Base-by-base conservation (phyloP, 64 coral and sea anemone species). In the Astreopora myriophthalma region DNA sequence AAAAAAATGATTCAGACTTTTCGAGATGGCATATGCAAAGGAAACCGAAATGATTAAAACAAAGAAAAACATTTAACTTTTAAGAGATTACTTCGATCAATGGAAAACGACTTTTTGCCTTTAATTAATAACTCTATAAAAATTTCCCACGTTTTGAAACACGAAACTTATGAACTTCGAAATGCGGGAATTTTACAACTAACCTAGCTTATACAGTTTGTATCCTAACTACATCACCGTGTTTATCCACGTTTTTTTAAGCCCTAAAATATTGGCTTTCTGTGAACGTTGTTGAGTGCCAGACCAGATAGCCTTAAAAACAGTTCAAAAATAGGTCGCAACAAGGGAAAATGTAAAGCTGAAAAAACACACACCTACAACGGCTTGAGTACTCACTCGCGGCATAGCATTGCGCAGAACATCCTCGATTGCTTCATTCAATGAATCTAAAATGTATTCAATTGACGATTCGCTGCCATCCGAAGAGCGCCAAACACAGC, bases 401-500 rank as follows among this genome's bases (percentile, higher is more conserved):
- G 89, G 79, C n/a, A 48, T 74, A 14, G 79, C 48, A 51, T 71
- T 85, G 16, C 11, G 19, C 19, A 92, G 28, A 10, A 92, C 79
- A 33, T 85, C 73, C 8, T 70, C 32, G 11, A 92, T 92, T 22
- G 71, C 89, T 64, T 92, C 69, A 28, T 80, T 85, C 57, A 92
- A 55, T 22, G 89, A 92, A 74, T 92, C 89, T 25, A 92, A 49
- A 49, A 92, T 62, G 27, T 72, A 25, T 5, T 84, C 55, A 60
- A 92, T 75, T 71, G 89, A 72, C 34, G 81, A 92, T 49, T 71
- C 79, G 13, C 69, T 23, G 48, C 39, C 20, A 71, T 84, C 36
- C 22, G 66, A 80, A 80, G 74, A 84, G 81, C 74, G 74, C 75
- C 66, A 68, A 67, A 36, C 76, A 58, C 13, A 60, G 1, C 8